phyloP scores from a whole-genome alignment of 1,140 invertebrate genomes.

The Leptoteleia sp. region DNA sequence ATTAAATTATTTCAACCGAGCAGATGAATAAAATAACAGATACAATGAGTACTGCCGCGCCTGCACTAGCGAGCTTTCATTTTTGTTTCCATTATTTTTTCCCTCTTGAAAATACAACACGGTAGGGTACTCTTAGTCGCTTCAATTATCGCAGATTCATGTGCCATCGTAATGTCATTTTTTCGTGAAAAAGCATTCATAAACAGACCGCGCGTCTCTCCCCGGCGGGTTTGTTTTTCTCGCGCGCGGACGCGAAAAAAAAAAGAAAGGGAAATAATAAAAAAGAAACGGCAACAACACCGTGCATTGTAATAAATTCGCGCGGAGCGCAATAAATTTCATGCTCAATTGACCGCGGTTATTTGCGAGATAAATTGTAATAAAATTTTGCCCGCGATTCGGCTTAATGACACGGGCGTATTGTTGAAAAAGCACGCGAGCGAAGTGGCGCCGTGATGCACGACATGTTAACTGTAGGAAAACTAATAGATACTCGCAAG shows the following conservation, averaged over 20 bases:
- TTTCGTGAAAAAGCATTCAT: slow-evolving; percentile 31
- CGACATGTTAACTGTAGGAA: neutral
- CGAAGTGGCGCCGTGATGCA: neutral
- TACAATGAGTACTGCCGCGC: slow-evolving; percentile 18
- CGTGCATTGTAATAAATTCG: slow-evolving; percentile 47
- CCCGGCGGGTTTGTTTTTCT: slow-evolving; percentile 18
- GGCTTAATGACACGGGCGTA: slow-evolving; percentile 27
- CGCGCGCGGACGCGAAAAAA: neutral
- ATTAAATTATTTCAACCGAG: slow-evolving; percentile 51
- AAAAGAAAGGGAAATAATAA: no score
- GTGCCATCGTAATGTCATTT: slow-evolving; percentile 29
- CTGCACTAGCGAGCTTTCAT: no score
- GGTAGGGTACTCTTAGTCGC: slow-evolving; percentile 9
- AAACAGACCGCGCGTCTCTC: slow-evolving; percentile 2
- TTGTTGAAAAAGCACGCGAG: slow-evolving; percentile 23
- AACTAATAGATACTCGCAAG: slow-evolving; percentile 11
- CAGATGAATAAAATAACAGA: slow-evolving; percentile 39
- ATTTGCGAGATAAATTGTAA: slow-evolving; percentile 38
- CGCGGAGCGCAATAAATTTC: slow-evolving; percentile 33
- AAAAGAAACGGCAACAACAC: slow-evolving; percentile 2
- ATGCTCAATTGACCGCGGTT: slow-evolving; percentile 35
- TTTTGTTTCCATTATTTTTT: slow-evolving; percentile 32
- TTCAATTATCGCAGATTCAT: slow-evolving; percentile 47
- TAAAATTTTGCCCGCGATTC: slow-evolving; percentile 18
- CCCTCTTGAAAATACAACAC: slow-evolving; percentile 34